Conservation (phyloP, 2,888 invertebrate species). For the Agrochola lota region DNA sequence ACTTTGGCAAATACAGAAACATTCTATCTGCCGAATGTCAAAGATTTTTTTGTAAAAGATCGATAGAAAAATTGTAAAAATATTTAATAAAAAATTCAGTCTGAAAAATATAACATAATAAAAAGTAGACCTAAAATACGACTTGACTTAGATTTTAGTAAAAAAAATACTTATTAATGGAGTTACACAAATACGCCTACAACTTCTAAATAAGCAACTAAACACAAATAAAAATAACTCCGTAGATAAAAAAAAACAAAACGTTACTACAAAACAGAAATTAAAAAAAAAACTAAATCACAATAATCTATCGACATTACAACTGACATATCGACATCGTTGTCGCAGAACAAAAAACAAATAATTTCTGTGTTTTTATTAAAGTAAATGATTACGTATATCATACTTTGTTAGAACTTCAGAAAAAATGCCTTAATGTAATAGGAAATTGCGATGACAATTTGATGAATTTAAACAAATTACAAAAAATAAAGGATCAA, state of each 20-base stretch:
- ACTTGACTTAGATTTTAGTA: conserved; percentile 37
- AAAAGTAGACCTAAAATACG: conserved; percentile 40
- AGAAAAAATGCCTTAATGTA: conserved; percentile 55
- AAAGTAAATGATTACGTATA: conserved; percentile 39
- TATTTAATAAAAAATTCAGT: conserved; percentile 58
- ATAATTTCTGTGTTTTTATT: conserved; percentile 39
- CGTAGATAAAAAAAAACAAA: conserved; percentile 9
- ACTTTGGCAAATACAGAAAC: conserved; percentile 53
- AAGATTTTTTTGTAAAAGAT: conserved; percentile 41
- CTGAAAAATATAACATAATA: conserved; percentile 51
- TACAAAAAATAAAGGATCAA: conserved; percentile 69
- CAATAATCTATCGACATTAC: conserved; percentile 59
- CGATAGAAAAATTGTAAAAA: conserved; percentile 52
- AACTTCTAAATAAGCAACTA: conserved; percentile 55
- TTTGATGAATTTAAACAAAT: conserved; percentile 59
- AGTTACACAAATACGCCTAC: conserved; percentile 60
- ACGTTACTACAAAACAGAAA: conserved; percentile 10
- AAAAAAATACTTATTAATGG: conserved; percentile 18
- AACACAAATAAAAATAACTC: conserved; percentile 50
- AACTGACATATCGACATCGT: conserved; percentile 43
- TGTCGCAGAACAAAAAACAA: conserved; percentile 44
- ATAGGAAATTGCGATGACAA: conserved; percentile 48
- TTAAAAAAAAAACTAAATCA: conserved; percentile 17
- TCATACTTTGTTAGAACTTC: conserved; percentile 54
- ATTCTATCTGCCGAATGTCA: conserved; percentile 28